phyloP scores from a whole-genome alignment of 2,797 vertebrate species.

The Microcaecilia unicolor region DNA sequence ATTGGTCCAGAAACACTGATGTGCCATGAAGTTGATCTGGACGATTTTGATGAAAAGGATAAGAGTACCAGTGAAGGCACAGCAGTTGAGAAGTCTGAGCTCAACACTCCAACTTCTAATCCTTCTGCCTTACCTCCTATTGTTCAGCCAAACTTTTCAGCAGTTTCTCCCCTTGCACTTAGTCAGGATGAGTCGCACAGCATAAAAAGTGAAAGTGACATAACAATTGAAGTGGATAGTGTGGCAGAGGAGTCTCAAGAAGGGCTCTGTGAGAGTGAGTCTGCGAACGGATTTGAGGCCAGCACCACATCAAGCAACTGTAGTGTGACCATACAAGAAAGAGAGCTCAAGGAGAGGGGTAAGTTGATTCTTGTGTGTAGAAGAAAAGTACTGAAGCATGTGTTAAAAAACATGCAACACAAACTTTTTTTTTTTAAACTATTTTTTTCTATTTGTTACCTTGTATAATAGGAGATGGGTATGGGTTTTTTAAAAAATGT shows the following conservation, averaged over 20 bases:
- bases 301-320: constrained; percentile 68
- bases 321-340: constrained; percentile 61
- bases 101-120: constrained; percentile 21
- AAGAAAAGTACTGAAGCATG: rapidly evolving
- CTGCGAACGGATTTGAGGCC: constrained; percentile 71
- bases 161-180: constrained; percentile 50
- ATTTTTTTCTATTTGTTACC: too few species aligned
- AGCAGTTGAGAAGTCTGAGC: constrained; percentile 42
- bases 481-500: not conserved
- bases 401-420: rapidly evolving
- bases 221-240: constrained; percentile 65
- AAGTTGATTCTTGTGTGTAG: too few species aligned
- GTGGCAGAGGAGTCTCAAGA: constrained; percentile 71
- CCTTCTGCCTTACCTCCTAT: constrained; percentile 41
- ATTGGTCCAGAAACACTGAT: constrained; percentile 86
- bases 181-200: constrained; percentile 72
- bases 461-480: not conserved
- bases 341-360: constrained; percentile 75
- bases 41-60: constrained; percentile 87
- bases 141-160: constrained; percentile 44
- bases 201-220: constrained; percentile 64
- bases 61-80: constrained; percentile 60
- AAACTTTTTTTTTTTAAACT: too few species aligned
- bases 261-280: constrained; percentile 65
- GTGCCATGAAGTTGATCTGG: constrained; percentile 92